Evolutionary conservation across 2,888 invertebrate species (phyloP).

Genomic region (Perithous albicinctus): DNA sequence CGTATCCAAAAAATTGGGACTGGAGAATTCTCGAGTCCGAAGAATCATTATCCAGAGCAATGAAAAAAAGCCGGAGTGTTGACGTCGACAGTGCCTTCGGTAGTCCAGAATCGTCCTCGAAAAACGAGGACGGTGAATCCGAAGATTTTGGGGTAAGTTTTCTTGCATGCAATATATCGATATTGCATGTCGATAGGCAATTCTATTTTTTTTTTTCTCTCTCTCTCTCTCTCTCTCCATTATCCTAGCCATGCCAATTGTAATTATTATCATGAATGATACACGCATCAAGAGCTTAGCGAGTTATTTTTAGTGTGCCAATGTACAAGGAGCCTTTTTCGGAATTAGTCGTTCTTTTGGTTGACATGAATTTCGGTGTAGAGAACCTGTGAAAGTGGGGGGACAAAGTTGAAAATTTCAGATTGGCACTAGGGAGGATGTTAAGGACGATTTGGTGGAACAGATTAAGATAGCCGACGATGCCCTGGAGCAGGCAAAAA

Average conservation of each 20-base stretch:
- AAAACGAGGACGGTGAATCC: constrained; percentile 63
- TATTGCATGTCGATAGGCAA: constrained; percentile 34
- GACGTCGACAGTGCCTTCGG: constrained; percentile 83
- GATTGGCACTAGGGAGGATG: constrained; percentile 66
- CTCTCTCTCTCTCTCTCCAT: too few species aligned
- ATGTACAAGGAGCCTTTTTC: constrained; percentile 11
- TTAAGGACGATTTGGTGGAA: constrained; percentile 74
- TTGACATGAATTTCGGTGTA: constrained; percentile 52
- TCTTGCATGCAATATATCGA: constrained; percentile 40
- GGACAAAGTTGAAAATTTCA: constrained; percentile 69
- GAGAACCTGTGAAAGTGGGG: constrained; percentile 54
- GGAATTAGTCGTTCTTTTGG: constrained; percentile 6
- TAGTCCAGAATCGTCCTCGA: constrained; percentile 76
- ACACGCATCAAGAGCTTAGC: constrained; percentile 35
- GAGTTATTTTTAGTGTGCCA: constrained; percentile 16
- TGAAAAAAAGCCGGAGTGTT: constrained; percentile 85
- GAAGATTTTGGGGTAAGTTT: constrained; percentile 66
- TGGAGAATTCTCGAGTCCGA: constrained; percentile 89
- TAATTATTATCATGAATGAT: constrained; percentile 12
- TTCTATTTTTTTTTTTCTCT: constrained; percentile 39
- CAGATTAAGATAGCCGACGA: constrained; percentile 77
- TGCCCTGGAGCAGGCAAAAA: constrained; percentile 69
- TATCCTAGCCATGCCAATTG: constrained; percentile 8
- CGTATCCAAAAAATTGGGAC: constrained; percentile 90
- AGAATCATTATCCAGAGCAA: constrained; percentile 83